A percentile compares a stretch with the other conserved stretches of the same genome.
phyloP scores from a whole-genome alignment of 1,140 invertebrate genomes.

The Tetramorium parvispinum region DNA sequence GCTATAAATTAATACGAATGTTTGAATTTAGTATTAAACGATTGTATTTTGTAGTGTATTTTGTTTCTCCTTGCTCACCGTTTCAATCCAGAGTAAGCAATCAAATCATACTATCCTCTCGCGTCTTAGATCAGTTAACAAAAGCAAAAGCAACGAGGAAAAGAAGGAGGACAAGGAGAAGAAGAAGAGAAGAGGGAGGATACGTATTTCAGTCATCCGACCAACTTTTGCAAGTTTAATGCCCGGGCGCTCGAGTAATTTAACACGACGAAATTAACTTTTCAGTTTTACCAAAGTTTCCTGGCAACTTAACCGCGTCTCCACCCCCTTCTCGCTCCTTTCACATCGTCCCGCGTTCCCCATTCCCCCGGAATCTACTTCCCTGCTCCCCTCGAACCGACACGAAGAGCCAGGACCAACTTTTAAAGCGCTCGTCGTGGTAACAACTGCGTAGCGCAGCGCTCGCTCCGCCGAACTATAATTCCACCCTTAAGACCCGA shows the following conservation, averaged over 20 bases:
- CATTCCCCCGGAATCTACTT: slow-evolving; percentile 50
- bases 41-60: neutral
- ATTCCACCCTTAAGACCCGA: slow-evolving; percentile 78
- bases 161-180: slow-evolving; percentile 8
- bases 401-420: slow-evolving; percentile 76
- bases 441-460: slow-evolving; percentile 74
- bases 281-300: slow-evolving; percentile 85
- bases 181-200: slow-evolving; percentile 68
- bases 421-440: slow-evolving; percentile 83
- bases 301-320: slow-evolving; percentile 82
- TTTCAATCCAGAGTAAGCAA: slow-evolving; percentile 7
- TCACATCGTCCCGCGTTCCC: slow-evolving; percentile 57
- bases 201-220: slow-evolving; percentile 84
- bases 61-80: neutral
- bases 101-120: slow-evolving; percentile 42
- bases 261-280: slow-evolving; percentile 85
- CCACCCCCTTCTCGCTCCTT: slow-evolving; percentile 64
- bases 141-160: slow-evolving; percentile 22
- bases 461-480: slow-evolving; percentile 74
- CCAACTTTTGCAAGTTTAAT: slow-evolving; percentile 85
- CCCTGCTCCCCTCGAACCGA: slow-evolving; percentile 44
- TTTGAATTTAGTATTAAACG: neutral
- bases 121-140: slow-evolving; percentile 50
- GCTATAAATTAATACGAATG: neutral
- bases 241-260: slow-evolving; percentile 84